phyloP scores from a whole-genome alignment of 2,797 vertebrate species.

The Phalloptychus januarius region DNA sequence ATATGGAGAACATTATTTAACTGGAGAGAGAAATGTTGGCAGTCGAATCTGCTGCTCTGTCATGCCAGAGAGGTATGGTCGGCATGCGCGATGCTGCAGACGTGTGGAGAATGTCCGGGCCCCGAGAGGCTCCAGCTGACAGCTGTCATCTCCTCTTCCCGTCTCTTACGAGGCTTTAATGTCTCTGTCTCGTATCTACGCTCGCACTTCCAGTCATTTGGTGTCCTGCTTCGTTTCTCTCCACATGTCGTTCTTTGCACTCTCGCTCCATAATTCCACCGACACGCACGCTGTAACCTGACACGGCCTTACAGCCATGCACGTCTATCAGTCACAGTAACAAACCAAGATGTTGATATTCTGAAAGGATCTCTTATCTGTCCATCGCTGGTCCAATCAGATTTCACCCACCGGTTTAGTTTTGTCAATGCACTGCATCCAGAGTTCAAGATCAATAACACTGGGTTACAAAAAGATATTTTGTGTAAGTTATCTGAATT shows the following conservation, averaged over 20 bases:
- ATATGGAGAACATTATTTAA: neutral
- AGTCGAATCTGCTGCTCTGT: conserved; percentile 28
- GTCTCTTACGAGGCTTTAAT: conserved; percentile 57
- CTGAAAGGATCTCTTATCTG: conserved; percentile 42
- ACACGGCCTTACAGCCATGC: neutral
- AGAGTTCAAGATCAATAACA: neutral
- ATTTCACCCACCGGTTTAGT: neutral
- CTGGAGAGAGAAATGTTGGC: conserved; percentile 15
- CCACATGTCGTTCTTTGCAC: conserved; percentile 9
- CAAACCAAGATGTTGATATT: conserved; percentile 33
- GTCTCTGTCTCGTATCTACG: conserved; percentile 30
- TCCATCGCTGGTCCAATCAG: conserved; percentile 8
- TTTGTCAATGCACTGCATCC: neutral
- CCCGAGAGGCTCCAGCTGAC: conserved; percentile 64
- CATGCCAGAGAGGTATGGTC: conserved; percentile 47
- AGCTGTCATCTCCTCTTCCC: conserved; percentile 70
- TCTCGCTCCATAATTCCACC: conserved; percentile 8
- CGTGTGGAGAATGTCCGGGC: conserved; percentile 63
- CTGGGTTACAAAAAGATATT: too few species aligned
- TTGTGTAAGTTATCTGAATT: too few species aligned
- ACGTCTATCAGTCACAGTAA: conserved; percentile 11
- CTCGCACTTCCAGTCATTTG: conserved; percentile 2
- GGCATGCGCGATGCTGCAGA: conserved; percentile 64
- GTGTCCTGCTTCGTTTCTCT: neutral
- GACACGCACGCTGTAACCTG: neutral